A percentile compares a stretch with the other conserved stretches of the same genome.
phyloP scores from a whole-genome alignment of 2,888 invertebrate genomes.

The Scelioninae gen. 1 region DNA sequence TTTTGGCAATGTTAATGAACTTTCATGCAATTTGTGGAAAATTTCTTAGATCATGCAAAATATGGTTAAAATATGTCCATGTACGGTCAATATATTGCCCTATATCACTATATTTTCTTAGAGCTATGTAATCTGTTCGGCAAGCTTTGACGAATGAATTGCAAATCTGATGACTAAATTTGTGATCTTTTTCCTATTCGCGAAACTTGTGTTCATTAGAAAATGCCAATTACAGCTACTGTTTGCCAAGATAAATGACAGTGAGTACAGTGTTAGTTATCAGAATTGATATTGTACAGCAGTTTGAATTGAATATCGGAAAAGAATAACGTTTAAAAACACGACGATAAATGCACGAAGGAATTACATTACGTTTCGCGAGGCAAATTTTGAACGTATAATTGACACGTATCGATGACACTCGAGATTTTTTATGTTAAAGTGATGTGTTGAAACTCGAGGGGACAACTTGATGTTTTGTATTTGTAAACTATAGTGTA shows the following conservation, averaged over 20 bases:
- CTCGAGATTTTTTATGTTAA: conserved; percentile 23
- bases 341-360: conserved; percentile 6
- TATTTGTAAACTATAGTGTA: neutral
- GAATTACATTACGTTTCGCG: conserved; percentile 6
- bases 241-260: neutral
- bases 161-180: neutral
- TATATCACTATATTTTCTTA: too few relatives aligned
- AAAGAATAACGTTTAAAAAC: neutral
- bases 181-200: neutral
- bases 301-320: conserved; percentile 10
- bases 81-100: too few relatives aligned
- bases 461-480: neutral
- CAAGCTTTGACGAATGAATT: too few relatives aligned
- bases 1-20: too few relatives aligned
- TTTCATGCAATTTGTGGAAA: too few relatives aligned
- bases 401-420: conserved; percentile 38
- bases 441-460: conserved; percentile 1
- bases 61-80: too few relatives aligned
- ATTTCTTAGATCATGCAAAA: too few relatives aligned
- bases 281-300: conserved; percentile 8
- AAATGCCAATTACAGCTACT: neutral
- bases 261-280: neutral
- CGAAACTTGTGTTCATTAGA: neutral
- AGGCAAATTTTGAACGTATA: conserved; percentile 27
- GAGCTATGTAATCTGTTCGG: too few relatives aligned